Evolutionary conservation across 2,113 vertebrate species (phyloP).

Genomic region (Rhabdomys dilectus): DNA sequence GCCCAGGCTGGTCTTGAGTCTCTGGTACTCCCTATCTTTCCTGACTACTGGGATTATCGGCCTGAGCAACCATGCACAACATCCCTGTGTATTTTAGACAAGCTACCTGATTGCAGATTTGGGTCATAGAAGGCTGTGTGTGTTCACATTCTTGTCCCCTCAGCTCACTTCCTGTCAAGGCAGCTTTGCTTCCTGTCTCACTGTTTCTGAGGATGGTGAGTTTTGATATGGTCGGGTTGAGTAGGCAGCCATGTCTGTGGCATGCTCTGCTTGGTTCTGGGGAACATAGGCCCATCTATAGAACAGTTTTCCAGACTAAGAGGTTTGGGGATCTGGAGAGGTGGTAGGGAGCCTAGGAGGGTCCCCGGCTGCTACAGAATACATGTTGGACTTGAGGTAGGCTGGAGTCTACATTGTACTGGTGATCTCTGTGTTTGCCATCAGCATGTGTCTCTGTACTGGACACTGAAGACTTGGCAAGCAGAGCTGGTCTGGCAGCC

Average conservation of each 20-base stretch:
- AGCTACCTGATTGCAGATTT: neutral
- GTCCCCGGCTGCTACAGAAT: neutral
- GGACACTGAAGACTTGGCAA: no score
- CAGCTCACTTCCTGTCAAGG: neutral
- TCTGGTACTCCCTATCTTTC: neutral
- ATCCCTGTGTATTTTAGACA: neutral
- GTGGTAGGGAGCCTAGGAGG: neutral
- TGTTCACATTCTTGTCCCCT: neutral
- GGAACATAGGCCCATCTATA: neutral
- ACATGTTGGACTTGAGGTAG: fast-evolving
- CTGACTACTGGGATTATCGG: neutral
- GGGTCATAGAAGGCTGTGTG: no score
- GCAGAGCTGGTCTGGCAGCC: neutral
- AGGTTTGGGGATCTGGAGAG: no score
- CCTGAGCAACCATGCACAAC: neutral
- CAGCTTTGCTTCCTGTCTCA: neutral
- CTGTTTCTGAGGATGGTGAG: neutral
- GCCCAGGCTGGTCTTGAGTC: neutral
- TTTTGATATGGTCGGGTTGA: neutral
- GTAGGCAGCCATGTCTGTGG: neutral
- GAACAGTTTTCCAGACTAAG: no score
- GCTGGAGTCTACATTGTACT: neutral
- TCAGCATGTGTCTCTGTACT: neutral
- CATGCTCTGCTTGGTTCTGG: neutral
- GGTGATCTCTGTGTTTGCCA: neutral